These are phyloP conservation scores for Amblyopsis hoosieri DNA, from an alignment of 2,797 vertebrate genomes.

Conservation along the genomic window DNA sequence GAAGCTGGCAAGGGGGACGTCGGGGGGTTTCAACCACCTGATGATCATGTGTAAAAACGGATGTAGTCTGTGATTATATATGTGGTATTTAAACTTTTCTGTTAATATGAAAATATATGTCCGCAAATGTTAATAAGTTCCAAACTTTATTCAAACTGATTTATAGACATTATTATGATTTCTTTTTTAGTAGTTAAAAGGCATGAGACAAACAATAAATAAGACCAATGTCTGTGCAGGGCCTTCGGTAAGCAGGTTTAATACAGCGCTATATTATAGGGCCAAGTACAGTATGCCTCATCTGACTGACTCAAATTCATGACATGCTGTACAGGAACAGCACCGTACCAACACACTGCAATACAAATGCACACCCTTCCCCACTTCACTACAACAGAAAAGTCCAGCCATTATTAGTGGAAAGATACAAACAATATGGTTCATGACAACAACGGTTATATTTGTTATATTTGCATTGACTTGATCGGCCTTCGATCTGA, in stretches of 20 bases:
- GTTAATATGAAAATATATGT: too few relatives aligned
- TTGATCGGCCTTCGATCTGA: too few relatives aligned
- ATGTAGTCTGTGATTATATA: background rate
- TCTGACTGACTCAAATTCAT: conserved; percentile 47
- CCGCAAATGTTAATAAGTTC: too few relatives aligned
- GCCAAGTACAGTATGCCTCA: conserved; percentile 19
- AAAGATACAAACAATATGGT: background rate
- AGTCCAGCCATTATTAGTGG: background rate
- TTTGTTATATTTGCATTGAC: background rate
- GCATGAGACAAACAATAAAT: too few relatives aligned
- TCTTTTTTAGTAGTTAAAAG: too few relatives aligned
- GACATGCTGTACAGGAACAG: conserved; percentile 53
- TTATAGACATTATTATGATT: too few relatives aligned
- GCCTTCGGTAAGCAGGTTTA: too few relatives aligned
- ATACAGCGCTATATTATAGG: too few relatives aligned
- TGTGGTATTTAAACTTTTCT: background rate
- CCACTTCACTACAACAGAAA: background rate
- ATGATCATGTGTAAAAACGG: conserved; percentile 22
- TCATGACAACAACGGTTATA: background rate
- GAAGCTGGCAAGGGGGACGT: conserved; percentile 39
- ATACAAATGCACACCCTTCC: conserved; percentile 19
- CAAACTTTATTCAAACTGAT: too few relatives aligned
- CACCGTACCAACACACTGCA: conserved; percentile 58
- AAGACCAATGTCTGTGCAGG: too few relatives aligned
- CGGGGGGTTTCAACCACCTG: conserved; percentile 35